These are phyloP conservation scores for Notamacropus eugenii DNA, from an alignment of 2,797 vertebrate species.

Conservation along the genomic window DNA sequence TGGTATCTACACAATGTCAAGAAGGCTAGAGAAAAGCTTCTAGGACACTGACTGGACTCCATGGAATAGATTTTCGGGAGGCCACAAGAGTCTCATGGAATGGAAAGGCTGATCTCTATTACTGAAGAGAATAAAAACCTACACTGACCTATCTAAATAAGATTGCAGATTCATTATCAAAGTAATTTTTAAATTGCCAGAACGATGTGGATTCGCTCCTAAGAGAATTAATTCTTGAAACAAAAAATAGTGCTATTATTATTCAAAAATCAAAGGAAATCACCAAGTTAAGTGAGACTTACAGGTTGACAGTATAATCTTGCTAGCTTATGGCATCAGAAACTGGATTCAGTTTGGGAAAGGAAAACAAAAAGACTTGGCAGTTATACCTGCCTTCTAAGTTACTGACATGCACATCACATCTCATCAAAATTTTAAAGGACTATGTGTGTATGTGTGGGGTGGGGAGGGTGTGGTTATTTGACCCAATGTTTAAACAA, in stretches of 20 bases:
- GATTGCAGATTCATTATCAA: not conserved
- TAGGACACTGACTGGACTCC: not conserved
- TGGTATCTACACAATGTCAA: not conserved
- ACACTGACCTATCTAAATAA: not conserved
- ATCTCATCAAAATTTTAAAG: slow-evolving; percentile 45
- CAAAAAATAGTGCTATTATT: slow-evolving; percentile 20
- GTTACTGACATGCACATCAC: slow-evolving; percentile 18
- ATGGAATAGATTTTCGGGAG: not conserved
- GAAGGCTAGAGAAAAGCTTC: not conserved
- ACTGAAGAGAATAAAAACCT: not conserved
- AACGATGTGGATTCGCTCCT: slow-evolving; percentile 41
- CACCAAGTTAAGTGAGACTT: slow-evolving; percentile 7
- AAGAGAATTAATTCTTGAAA: slow-evolving; percentile 11
- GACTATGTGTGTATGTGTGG: not conserved
- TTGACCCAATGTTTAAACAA: slow-evolving; percentile 28
- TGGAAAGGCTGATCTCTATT: not conserved
- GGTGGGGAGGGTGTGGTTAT: not conserved
- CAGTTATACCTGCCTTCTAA: slow-evolving; percentile 52
- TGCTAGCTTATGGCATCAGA: not conserved
- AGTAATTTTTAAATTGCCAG: slow-evolving; percentile 36
- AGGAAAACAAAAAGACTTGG: not conserved
- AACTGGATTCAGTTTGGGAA: not conserved
- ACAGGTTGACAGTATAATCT: not conserved
- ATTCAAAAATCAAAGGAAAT: slow-evolving; percentile 31
- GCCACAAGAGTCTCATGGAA: not conserved